A percentile compares a stretch with the other conserved stretches of the same genome.
These are phyloP conservation scores for Mechanitis messenoides DNA, from an alignment of 2,888 invertebrate genomes.

Conservation along the genomic window DNA sequence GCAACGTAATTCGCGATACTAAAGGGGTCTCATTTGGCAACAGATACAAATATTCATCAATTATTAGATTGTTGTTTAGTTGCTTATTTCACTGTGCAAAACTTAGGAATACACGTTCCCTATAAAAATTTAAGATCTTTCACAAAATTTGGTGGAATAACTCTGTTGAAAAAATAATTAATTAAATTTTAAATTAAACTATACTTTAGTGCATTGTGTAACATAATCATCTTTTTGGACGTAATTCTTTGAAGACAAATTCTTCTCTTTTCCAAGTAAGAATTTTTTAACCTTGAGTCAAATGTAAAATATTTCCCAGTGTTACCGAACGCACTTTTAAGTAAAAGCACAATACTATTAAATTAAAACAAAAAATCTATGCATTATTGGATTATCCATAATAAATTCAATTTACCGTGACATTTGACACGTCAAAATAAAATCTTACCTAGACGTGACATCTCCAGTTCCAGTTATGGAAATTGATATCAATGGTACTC, in stretches of 20 bases:
- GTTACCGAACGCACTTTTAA: too few relatives aligned
- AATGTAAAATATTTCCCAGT: too few relatives aligned
- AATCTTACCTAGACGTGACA: conserved; percentile 7
- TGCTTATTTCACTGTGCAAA: conserved; percentile 11
- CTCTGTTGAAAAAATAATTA: not conserved
- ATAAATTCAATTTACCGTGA: too few relatives aligned
- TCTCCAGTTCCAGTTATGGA: conserved; percentile 6
- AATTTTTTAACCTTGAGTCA: too few relatives aligned
- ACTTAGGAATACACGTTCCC: conserved; percentile 22
- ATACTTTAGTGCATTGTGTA: too few relatives aligned
- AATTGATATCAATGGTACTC: not conserved
- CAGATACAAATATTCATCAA: conserved; percentile 15
- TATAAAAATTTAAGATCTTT: conserved; percentile 8
- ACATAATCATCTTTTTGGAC: too few relatives aligned
- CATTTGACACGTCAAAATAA: too few relatives aligned
- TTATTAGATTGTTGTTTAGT: conserved; percentile 7
- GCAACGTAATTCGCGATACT: conserved; percentile 55
- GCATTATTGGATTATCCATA: too few relatives aligned
- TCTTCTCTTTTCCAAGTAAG: too few relatives aligned
- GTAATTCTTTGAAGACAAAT: too few relatives aligned
- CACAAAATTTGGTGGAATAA: not conserved
- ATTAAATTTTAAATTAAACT: not conserved
- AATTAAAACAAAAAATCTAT: too few relatives aligned
- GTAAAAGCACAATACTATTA: too few relatives aligned
- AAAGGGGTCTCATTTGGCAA: conserved; percentile 44